Percentiles rank a stretch among this genome's conserved stretches.
Conservation (phyloP, 2,113 vertebrate genomes). For the Arothron firmamentum region DNA sequence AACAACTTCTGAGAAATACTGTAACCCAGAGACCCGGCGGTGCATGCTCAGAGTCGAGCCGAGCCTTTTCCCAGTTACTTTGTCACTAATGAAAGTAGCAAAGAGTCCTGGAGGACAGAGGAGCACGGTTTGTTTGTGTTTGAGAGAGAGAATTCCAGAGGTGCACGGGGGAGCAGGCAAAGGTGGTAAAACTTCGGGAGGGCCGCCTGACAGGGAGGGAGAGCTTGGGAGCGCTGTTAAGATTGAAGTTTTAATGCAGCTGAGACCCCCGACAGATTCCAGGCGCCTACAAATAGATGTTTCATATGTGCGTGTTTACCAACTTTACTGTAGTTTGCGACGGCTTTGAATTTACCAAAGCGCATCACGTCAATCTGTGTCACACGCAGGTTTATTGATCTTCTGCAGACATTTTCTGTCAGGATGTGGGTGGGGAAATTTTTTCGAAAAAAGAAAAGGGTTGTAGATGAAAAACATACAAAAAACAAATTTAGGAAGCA, state of each 20-base stretch:
- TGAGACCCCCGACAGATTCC: slow-evolving; percentile 73
- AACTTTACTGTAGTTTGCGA: slow-evolving; percentile 63
- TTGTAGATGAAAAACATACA: slow-evolving; percentile 39
- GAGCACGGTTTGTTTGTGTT: slow-evolving; percentile 75
- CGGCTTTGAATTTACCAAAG: slow-evolving; percentile 70
- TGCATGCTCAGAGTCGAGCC: slow-evolving; percentile 59
- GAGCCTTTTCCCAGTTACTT: slow-evolving; percentile 62
- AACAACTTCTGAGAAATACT: slow-evolving; percentile 57
- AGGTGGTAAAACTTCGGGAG: slow-evolving; percentile 75
- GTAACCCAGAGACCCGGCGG: slow-evolving; percentile 63
- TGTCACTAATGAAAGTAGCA: slow-evolving; percentile 77
- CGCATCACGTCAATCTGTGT: slow-evolving; percentile 69
- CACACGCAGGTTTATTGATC: slow-evolving; percentile 60
- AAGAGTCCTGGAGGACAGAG: slow-evolving; percentile 68
- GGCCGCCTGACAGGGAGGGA: slow-evolving; percentile 69
- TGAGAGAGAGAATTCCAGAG: slow-evolving; percentile 58
- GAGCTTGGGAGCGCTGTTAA: slow-evolving; percentile 66
- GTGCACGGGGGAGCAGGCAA: slow-evolving; percentile 12
- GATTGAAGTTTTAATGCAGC: slow-evolving; percentile 74
- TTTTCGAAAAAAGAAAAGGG: slow-evolving; percentile 43
- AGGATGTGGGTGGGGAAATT: slow-evolving; percentile 58
- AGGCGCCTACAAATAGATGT: slow-evolving; percentile 72
- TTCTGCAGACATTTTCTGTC: slow-evolving; percentile 49
- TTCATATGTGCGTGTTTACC: slow-evolving; percentile 73
- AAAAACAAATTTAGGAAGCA: slow-evolving; percentile 51